Evolutionary conservation across 2,888 invertebrate species (phyloP), one percentile per base, ranked within the genome.

Genomic region (Sesia apiformis): DNA sequence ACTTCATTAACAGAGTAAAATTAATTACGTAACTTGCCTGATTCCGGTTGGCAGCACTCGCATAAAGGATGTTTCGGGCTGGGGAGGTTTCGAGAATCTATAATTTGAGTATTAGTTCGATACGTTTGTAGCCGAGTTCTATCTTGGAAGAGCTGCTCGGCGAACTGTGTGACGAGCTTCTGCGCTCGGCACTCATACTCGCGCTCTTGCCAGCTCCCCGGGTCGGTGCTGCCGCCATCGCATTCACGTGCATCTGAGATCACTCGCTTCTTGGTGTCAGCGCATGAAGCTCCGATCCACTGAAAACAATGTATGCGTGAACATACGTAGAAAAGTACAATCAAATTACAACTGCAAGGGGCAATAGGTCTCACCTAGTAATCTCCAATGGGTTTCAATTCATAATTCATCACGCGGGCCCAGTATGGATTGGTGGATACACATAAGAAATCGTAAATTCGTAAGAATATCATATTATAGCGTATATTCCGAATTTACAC

Each of bases 281-380:
- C 84, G 57, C 88, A 87, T 3, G 78, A 68, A 52, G 63, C 60
- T 8, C 84, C 84, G 41, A 85, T 72, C 88, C 88, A 88, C 88
- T 88, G 55, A 4, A 60, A 57, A 39, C 23, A 23, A 23, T 23
- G 23, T 23, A 23, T 23, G 23, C 23, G 23, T 23, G 23, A 23
- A 23, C 23, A 23, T 23, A 23, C 23, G 23, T 23, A 23, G 23
- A 23, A 23, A 23, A n/a, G n/a, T n/a, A n/a, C n/a, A n/a, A n/a
- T n/a, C n/a, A n/a, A n/a, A n/a, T n/a, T n/a, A n/a, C n/a, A n/a
- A n/a, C n/a, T n/a, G n/a, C n/a, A n/a, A n/a, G n/a, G n/a, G n/a
- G n/a, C n/a, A n/a, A n/a, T n/a, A n/a, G n/a, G n/a, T n/a, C n/a
- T n/a, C n/a, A n/a, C n/a, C n/a, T n/a, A n/a, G n/a, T n/a, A n/a